phyloP scores from a whole-genome alignment of 2,797 vertebrate genomes.

The Malurus splendens region DNA sequence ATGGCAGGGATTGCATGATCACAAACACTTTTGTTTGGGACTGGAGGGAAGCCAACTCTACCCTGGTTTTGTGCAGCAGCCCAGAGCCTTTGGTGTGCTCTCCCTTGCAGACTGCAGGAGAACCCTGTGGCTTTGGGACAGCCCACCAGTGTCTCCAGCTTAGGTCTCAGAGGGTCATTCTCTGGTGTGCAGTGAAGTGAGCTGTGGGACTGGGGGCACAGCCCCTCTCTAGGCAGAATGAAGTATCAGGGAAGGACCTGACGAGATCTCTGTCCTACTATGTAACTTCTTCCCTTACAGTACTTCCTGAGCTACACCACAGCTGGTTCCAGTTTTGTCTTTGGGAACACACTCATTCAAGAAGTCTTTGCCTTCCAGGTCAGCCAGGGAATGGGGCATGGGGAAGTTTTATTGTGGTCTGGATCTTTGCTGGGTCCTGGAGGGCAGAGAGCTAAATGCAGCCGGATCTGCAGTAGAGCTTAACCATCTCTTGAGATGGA shows the following conservation, averaged over 20 bases:
- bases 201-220: not conserved
- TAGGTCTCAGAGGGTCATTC: not conserved
- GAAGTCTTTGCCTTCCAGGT: constrained; percentile 91
- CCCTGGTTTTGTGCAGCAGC: not conserved
- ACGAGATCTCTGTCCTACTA: not conserved
- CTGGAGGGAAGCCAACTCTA: not conserved
- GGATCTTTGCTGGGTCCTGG: not conserved
- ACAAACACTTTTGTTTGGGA: not conserved
- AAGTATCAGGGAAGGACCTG: not conserved
- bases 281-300: constrained; percentile 63
- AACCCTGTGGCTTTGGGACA: not conserved
- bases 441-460: not conserved
- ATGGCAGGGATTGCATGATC: not conserved
- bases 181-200: not conserved
- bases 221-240: not conserved
- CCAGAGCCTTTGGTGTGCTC: rapidly evolving
- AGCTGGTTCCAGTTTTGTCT: constrained; percentile 86
- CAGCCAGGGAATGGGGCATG: constrained; percentile 23
- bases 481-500: not conserved
- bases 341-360: constrained; percentile 77
- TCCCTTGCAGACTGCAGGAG: not conserved
- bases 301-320: constrained; percentile 86
- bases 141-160: not conserved
- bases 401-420: not conserved
- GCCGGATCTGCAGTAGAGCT: not conserved